Evolutionary conservation across 2,797 vertebrate species (phyloP).

Genomic region (Masticophis lateralis): DNA sequence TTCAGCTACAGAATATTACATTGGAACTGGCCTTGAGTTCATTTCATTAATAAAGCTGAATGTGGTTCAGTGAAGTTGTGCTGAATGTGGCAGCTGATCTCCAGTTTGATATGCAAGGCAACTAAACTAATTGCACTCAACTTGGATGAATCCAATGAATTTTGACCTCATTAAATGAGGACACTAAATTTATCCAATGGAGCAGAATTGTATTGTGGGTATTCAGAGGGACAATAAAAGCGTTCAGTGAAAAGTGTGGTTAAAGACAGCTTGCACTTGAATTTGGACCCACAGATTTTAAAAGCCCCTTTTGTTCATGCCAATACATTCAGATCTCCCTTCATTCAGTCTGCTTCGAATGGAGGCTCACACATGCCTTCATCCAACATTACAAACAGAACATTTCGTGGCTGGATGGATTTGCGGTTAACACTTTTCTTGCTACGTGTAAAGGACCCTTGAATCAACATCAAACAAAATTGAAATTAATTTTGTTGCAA

Average conservation of each 20-base stretch:
- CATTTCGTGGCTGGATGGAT: not conserved
- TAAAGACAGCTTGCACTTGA: not conserved
- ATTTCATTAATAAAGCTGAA: not conserved
- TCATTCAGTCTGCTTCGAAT: not conserved
- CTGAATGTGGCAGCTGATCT: constrained; percentile 3
- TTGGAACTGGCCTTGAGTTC: not conserved
- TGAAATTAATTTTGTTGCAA: not conserved
- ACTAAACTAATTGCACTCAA: constrained; percentile 14
- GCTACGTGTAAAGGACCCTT: not conserved
- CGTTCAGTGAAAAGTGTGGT: not conserved
- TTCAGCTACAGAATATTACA: not conserved
- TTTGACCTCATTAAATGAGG: constrained; percentile 13
- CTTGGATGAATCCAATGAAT: constrained; percentile 20
- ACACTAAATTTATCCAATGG: constrained; percentile 6
- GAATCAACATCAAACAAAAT: not conserved
- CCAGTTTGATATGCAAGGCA: constrained; percentile 19
- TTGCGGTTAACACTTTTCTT: not conserved
- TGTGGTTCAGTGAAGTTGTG: not conserved
- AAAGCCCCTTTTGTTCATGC: not conserved
- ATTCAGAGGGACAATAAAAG: not conserved
- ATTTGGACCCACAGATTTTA: not conserved
- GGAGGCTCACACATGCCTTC: not conserved
- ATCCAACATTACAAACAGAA: not conserved
- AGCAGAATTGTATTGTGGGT: constrained; percentile 2
- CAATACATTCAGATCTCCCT: not conserved